These are phyloP conservation scores for Sandelia bainsii DNA, from an alignment of 2,797 vertebrate genomes.

Conservation along the genomic window DNA sequence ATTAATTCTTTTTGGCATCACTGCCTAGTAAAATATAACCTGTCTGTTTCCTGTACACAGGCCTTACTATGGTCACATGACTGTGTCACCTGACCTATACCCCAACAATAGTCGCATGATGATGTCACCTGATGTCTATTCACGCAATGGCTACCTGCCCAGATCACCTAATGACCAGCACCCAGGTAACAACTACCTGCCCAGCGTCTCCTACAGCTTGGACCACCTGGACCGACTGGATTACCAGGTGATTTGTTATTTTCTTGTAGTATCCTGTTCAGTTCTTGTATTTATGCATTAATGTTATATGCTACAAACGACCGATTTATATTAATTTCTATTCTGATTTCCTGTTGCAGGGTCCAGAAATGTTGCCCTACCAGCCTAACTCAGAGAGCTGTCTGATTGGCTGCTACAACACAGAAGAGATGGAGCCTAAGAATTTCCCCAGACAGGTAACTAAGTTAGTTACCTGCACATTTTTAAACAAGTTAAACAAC, in stretches of 20 bases:
- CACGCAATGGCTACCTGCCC: conserved; percentile 63
- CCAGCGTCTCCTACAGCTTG: conserved; percentile 79
- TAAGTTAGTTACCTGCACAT: neutral
- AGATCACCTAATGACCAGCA: conserved; percentile 65
- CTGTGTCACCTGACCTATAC: conserved; percentile 71
- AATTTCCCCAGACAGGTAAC: conserved; percentile 70
- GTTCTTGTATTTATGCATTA: neutral
- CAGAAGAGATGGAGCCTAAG: conserved; percentile 58
- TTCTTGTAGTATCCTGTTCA: neutral
- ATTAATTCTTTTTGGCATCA: neutral
- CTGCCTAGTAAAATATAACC: neutral
- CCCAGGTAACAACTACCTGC: conserved; percentile 68
- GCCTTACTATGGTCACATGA: conserved; percentile 75
- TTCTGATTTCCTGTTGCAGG: conserved; percentile 45
- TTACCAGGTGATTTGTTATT: conserved; percentile 59
- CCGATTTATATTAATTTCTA: neutral
- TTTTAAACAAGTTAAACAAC: too few species aligned
- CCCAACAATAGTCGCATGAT: conserved; percentile 59
- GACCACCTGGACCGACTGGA: conserved; percentile 80
- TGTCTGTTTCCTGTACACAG: conserved; percentile 50
- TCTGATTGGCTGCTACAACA: conserved; percentile 78
- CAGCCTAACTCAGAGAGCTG: conserved; percentile 78
- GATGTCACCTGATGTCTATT: conserved; percentile 71
- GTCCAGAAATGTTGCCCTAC: conserved; percentile 65
- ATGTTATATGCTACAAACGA: neutral